These are phyloP conservation scores for Antigone vipio DNA, from an alignment of 2,113 vertebrate species.

Conservation along the genomic window DNA sequence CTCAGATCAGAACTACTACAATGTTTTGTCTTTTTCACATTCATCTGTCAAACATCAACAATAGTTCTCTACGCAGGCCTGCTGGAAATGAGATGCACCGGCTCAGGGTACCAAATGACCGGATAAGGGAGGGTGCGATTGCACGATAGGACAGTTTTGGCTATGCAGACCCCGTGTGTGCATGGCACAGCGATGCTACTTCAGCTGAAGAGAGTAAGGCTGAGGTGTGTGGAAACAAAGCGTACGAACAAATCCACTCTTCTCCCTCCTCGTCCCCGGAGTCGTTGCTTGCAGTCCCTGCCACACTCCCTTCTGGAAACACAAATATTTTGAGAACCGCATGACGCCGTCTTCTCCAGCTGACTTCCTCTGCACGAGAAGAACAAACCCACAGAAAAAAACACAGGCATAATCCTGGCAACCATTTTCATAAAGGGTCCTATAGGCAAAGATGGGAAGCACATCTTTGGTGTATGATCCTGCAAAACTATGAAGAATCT, in stretches of 20 bases:
- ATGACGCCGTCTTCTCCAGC: background rate
- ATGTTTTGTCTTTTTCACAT: conserved; percentile 5
- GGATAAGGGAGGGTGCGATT: background rate
- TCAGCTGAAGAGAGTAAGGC: background rate
- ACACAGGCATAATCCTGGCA: background rate
- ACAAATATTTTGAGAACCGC: background rate
- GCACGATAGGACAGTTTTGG: background rate
- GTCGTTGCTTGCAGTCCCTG: background rate
- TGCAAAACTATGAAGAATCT: background rate
- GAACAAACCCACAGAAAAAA: background rate
- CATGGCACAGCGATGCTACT: background rate
- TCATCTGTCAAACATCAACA: conserved; percentile 38
- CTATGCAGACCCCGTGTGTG: background rate
- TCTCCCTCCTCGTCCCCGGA: background rate
- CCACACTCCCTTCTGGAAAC: background rate
- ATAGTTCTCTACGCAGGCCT: background rate
- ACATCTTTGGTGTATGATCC: background rate
- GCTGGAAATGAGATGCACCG: background rate
- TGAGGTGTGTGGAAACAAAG: background rate
- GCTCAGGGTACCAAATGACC: background rate
- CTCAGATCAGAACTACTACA: conserved; percentile 9
- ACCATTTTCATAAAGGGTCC: background rate
- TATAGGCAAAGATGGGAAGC: background rate
- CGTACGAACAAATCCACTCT: background rate
- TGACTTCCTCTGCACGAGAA: background rate